Conservation (phyloP, 2,888 invertebrate genomes). For the Nomada ruficornis region DNA sequence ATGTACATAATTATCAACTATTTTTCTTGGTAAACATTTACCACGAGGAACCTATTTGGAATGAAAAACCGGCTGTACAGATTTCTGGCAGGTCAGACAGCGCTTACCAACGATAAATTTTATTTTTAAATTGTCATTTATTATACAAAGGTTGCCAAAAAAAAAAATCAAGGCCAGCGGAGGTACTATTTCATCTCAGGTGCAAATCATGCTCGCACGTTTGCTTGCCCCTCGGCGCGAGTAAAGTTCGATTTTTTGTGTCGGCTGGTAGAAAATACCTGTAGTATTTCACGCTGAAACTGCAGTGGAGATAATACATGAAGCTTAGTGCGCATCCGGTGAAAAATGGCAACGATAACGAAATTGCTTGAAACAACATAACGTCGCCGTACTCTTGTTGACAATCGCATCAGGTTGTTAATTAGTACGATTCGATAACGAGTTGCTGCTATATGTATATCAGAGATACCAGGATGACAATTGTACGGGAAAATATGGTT, state of each 20-base stretch:
- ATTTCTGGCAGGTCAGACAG: not conserved
- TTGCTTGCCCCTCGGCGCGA: not conserved
- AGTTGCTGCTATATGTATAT: too few species aligned
- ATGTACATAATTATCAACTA: too few species aligned
- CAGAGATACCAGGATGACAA: too few species aligned
- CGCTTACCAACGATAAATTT: not conserved
- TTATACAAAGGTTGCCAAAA: not conserved
- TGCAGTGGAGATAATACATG: not conserved
- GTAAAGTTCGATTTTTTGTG: conserved; percentile 31
- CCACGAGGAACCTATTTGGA: too few species aligned
- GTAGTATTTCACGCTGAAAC: not conserved
- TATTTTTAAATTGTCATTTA: not conserved
- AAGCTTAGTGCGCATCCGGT: not conserved
- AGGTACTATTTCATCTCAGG: conserved; percentile 1
- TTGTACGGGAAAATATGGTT: too few species aligned
- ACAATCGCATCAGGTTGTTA: too few species aligned
- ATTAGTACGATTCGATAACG: not conserved
- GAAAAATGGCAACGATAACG: not conserved
- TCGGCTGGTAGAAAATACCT: too few species aligned
- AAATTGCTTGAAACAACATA: not conserved
- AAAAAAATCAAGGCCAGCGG: not conserved
- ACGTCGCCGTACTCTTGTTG: not conserved
- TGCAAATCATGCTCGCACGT: not conserved
- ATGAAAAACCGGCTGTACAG: too few species aligned
- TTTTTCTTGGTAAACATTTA: too few species aligned